Percentiles rank a stretch among this genome's conserved stretches.
Conservation (phyloP, 2,888 invertebrate species). For the Tortricodes alternella region DNA sequence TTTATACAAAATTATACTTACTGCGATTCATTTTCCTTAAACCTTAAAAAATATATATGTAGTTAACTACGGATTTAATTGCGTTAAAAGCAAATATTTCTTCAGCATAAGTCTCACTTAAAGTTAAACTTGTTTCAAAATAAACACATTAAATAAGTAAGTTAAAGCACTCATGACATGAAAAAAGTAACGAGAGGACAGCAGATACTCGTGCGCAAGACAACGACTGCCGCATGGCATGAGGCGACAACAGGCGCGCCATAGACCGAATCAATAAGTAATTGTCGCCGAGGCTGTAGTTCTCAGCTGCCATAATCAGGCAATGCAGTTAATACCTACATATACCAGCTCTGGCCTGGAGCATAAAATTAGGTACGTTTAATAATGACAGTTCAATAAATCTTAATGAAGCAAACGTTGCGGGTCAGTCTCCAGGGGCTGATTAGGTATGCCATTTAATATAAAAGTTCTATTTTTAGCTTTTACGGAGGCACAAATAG, state of each 20-base stretch:
- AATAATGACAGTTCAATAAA: constrained; percentile 12
- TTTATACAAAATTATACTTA: constrained; percentile 3
- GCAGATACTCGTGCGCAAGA: constrained; percentile 36
- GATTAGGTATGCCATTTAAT: constrained; percentile 13
- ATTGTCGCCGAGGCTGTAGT: constrained; percentile 34
- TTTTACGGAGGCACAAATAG: neutral
- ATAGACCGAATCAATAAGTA: constrained; percentile 50
- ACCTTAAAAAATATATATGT: neutral
- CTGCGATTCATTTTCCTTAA: constrained; percentile 9
- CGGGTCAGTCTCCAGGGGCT: constrained; percentile 13
- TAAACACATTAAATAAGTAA: neutral
- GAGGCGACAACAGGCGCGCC: constrained; percentile 43
- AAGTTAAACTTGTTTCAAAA: neutral
- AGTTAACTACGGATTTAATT: neutral
- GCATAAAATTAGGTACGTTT: constrained; percentile 3
- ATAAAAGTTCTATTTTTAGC: constrained; percentile 20
- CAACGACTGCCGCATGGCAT: constrained; percentile 38
- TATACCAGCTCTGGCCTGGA: constrained; percentile 28
- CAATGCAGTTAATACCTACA: constrained; percentile 31
- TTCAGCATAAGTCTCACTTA: neutral
- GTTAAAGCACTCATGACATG: constrained; percentile 7
- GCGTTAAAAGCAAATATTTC: neutral
- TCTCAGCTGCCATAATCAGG: constrained; percentile 33
- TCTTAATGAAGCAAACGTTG: constrained; percentile 13
- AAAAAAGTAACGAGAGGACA: constrained; percentile 35